These are phyloP conservation scores for Agonopterix subpropinquella DNA, from an alignment of 2,888 invertebrate genomes.

Conservation along the genomic window DNA sequence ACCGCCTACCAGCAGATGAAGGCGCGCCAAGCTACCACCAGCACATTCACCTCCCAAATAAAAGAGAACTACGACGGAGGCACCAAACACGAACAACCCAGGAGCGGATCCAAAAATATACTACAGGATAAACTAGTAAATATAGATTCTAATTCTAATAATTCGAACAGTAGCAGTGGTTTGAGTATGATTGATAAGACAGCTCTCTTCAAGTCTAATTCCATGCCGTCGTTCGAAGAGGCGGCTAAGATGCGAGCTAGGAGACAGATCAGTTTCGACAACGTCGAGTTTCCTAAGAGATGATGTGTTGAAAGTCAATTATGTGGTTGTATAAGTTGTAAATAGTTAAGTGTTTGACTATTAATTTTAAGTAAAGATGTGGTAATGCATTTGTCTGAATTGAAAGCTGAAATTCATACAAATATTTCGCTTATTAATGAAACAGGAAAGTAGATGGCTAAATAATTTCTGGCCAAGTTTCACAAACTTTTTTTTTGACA, in stretches of 20 bases:
- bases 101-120: slow-evolving; percentile 54
- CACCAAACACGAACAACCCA: slow-evolving; percentile 44
- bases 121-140: slow-evolving; percentile 67
- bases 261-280: slow-evolving; percentile 78
- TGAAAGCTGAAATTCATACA: no score
- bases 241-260: slow-evolving; percentile 70
- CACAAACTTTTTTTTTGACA: no score
- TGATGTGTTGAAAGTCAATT: slow-evolving; percentile 28
- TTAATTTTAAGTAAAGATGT: no score
- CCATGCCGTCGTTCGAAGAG: slow-evolving; percentile 65
- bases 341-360: background rate
- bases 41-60: slow-evolving; percentile 36
- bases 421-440: no score
- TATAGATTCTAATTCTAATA: slow-evolving; percentile 52
- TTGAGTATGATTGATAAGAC: slow-evolving; percentile 46
- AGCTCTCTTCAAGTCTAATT: slow-evolving; percentile 52
- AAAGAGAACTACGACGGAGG: slow-evolving; percentile 56
- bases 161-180: slow-evolving; percentile 44
- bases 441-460: no score
- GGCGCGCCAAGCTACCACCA: slow-evolving; percentile 30
- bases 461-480: no score
- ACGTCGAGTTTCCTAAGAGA: slow-evolving; percentile 64
- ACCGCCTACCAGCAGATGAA: slow-evolving; percentile 54
- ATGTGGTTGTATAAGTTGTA: slow-evolving; percentile 3
- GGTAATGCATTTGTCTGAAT: no score